Evolutionary conservation across 2,113 vertebrate genomes (phyloP).

Genomic region (Leucopternis melanops): DNA sequence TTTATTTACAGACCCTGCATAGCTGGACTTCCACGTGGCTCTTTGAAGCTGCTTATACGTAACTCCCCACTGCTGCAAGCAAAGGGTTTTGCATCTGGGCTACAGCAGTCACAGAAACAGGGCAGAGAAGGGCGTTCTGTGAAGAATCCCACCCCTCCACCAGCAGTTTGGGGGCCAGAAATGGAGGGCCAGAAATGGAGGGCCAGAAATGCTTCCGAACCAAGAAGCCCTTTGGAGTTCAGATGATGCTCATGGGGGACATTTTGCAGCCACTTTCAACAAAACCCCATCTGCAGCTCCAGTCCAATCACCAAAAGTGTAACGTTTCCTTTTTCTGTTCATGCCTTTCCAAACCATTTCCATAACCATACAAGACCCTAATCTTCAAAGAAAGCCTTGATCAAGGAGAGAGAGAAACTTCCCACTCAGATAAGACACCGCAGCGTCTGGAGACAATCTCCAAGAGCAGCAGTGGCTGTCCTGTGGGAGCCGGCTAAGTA

Average conservation of each 20-base stretch:
- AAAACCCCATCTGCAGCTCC: not conserved
- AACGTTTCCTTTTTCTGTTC: conserved; percentile 33
- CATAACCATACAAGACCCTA: not conserved
- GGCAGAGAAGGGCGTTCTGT: not conserved
- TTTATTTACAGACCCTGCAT: not conserved
- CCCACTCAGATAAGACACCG: not conserved
- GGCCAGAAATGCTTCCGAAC: not conserved
- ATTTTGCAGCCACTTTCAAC: not conserved
- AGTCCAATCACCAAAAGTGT: not conserved
- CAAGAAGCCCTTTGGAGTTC: not conserved
- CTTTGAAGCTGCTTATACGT: fast-evolving
- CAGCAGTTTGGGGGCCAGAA: not conserved
- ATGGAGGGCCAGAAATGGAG: not conserved
- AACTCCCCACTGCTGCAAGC: not conserved
- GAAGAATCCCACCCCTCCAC: not conserved
- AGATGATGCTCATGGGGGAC: not conserved
- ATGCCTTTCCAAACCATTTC: conserved; percentile 12
- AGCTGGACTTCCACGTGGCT: not conserved
- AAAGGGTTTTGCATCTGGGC: not conserved
- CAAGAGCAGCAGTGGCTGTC: conserved; percentile 25
- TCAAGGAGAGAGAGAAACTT: conserved; percentile 14
- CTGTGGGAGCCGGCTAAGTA: conserved; percentile 26
- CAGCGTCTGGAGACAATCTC: conserved; percentile 21
- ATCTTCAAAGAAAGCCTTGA: conserved; percentile 51
- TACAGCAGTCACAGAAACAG: not conserved